Conservation (phyloP, 1,140 invertebrate species). For the Cyclina sinensis region DNA sequence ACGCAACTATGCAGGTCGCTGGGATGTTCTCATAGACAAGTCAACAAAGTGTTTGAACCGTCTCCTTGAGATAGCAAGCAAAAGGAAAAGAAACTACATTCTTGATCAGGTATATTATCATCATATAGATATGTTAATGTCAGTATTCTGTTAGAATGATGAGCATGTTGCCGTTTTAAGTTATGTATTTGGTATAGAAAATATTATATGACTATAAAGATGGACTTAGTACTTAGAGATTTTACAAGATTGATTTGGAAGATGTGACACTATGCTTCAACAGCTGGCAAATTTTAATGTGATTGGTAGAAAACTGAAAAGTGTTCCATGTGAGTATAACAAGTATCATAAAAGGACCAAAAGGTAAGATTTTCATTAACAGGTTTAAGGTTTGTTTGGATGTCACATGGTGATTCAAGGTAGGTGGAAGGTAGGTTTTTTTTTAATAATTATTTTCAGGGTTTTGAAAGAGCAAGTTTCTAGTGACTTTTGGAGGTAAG, state of each 20-base stretch:
- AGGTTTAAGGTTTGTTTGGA: no score
- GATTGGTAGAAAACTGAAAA: no score
- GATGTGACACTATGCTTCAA: no score
- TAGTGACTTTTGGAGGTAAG: neutral
- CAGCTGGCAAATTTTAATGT: no score
- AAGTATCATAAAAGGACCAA: no score
- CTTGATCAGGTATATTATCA: conserved; percentile 94
- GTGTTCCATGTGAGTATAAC: no score
- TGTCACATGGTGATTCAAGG: no score
- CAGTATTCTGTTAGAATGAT: neutral
- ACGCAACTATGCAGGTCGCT: conserved; percentile 91
- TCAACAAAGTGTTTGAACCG: conserved; percentile 94
- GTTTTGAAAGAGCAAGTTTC: neutral
- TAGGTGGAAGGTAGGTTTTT: conserved; percentile 19
- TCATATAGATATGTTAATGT: neutral
- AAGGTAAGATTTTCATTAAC: no score
- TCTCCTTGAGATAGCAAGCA: conserved; percentile 93
- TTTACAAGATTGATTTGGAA: no score
- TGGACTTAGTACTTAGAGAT: neutral
- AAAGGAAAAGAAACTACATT: conserved; percentile 95
- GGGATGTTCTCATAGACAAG: conserved; percentile 94
- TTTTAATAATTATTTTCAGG: neutral
- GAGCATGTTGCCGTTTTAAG: neutral
- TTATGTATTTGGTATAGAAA: neutral
- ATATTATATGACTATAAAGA: neutral